phyloP scores from a whole-genome alignment of 2,797 vertebrate genomes.

The Hydrolagus colliei region DNA sequence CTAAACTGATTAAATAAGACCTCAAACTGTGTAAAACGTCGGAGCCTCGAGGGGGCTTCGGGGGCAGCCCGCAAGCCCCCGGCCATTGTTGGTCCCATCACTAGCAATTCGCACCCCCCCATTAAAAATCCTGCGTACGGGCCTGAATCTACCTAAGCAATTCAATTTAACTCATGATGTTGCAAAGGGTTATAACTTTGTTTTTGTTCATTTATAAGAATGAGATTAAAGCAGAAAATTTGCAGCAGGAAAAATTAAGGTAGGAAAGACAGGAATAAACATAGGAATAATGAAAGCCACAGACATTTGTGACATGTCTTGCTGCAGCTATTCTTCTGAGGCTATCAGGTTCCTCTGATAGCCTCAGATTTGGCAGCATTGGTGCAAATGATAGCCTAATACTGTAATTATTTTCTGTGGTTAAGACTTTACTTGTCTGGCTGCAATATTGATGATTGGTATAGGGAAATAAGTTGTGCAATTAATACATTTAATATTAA shows the following conservation, averaged over 20 bases:
- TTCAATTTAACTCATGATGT: background rate
- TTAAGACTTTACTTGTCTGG: background rate
- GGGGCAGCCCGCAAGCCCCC: too few relatives aligned
- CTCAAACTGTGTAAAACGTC: too few relatives aligned
- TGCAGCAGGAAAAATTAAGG: background rate
- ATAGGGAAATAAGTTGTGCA: background rate
- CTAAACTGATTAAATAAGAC: too few relatives aligned
- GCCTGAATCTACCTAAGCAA: background rate
- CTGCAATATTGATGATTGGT: background rate
- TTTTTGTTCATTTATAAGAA: background rate
- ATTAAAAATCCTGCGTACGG: too few relatives aligned
- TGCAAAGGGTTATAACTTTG: background rate
- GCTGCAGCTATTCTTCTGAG: background rate
- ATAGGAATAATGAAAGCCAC: background rate
- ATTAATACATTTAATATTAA: background rate
- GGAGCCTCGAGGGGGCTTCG: too few relatives aligned
- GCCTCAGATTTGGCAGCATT: background rate
- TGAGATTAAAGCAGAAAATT: background rate
- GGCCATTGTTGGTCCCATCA: too few relatives aligned
- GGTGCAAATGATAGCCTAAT: background rate
- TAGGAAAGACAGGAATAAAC: background rate
- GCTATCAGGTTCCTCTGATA: constrained; percentile 5
- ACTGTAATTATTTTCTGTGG: background rate
- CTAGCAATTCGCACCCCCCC: too few relatives aligned
- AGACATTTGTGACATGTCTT: background rate